Percentiles rank a stretch among this genome's conserved stretches.
These are phyloP conservation scores for Crossaster papposus DNA, from an alignment of 53 echinoderm and acorn worm genomes.

Conservation along the genomic window DNA sequence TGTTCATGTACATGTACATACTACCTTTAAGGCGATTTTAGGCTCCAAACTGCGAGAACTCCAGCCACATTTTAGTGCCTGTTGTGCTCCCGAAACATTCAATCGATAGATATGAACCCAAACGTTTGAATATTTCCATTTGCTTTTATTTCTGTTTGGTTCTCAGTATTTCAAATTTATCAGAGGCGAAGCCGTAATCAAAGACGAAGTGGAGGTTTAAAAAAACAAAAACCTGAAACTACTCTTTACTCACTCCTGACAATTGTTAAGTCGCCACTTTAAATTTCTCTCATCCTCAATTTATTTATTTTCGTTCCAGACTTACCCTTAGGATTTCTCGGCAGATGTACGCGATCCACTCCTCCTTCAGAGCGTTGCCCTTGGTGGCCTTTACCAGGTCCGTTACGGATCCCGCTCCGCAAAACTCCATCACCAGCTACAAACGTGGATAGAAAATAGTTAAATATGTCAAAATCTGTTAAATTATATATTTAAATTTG, in stretches of 20 bases:
- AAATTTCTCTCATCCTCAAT: too few species aligned
- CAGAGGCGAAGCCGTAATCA: too few species aligned
- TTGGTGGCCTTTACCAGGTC: constrained; percentile 97
- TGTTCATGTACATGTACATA: background rate
- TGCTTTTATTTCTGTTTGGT: too few species aligned
- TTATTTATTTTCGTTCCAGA: background rate
- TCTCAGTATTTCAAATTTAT: too few species aligned
- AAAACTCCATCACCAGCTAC: constrained; percentile 98
- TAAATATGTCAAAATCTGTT: background rate
- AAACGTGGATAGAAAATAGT: background rate
- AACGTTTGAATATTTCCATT: too few species aligned
- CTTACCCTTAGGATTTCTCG: constrained; percentile 96
- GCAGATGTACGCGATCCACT: constrained; percentile 98
- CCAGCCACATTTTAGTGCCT: too few species aligned
- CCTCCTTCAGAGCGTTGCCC: constrained; percentile 90
- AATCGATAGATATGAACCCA: too few species aligned
- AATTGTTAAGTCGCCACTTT: background rate
- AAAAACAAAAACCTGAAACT: too few species aligned
- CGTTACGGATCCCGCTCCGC: constrained; percentile 96
- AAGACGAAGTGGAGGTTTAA: too few species aligned
- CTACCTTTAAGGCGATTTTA: background rate
- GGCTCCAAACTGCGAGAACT: too few species aligned
- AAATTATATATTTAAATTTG: background rate
- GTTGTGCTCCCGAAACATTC: too few species aligned
- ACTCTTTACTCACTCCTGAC: too few species aligned